A percentile compares a stretch with the other conserved stretches of the same genome.
Evolutionary conservation across 1,140 invertebrate genomes (phyloP).

Genomic region (Ceratosolen fusciceps): DNA sequence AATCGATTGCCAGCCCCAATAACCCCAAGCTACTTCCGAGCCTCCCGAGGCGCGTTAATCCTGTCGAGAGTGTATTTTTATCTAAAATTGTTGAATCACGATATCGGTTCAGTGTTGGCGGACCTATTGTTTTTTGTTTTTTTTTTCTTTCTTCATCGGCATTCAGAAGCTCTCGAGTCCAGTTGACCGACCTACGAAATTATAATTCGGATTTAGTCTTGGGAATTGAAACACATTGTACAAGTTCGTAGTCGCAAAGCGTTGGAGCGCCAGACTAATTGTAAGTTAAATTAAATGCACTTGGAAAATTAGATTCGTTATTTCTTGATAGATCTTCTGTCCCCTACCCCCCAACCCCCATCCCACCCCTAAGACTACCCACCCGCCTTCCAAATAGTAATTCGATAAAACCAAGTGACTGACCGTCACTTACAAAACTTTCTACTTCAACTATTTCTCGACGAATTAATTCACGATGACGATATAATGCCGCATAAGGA

Average conservation of each 20-base stretch:
- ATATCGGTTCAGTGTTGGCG: too few relatives aligned
- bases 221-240: neutral
- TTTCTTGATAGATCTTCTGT: neutral
- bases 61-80: too few relatives aligned
- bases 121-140: too few relatives aligned
- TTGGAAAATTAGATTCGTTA: constrained; percentile 21
- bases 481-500: too few relatives aligned
- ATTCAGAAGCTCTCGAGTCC: neutral
- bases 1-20: too few relatives aligned
- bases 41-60: too few relatives aligned
- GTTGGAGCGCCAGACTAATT: neutral
- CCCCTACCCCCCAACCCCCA: too few relatives aligned
- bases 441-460: too few relatives aligned
- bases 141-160: too few relatives aligned
- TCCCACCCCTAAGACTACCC: neutral
- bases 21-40: too few relatives aligned
- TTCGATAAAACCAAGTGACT: neutral
- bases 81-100: too few relatives aligned
- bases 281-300: constrained; percentile 24
- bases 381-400: neutral
- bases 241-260: neutral
- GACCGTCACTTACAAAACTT: neutral
- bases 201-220: neutral
- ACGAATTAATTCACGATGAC: too few relatives aligned
- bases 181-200: neutral